phyloP scores from a whole-genome alignment of 1,140 invertebrate genomes.

The Whitmania pigra region DNA sequence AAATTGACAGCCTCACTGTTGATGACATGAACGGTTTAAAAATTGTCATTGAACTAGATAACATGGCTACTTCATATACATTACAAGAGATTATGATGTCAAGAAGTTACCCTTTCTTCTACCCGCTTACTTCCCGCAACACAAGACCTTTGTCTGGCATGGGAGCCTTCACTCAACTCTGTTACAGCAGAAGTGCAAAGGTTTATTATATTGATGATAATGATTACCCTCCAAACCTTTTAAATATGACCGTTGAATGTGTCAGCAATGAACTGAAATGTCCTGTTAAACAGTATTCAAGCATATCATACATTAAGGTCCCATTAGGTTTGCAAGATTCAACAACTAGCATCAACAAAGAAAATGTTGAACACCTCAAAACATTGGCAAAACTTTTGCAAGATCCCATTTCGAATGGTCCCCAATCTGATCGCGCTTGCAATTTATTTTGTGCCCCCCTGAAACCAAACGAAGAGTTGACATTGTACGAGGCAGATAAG shows the following conservation, averaged over 20 bases:
- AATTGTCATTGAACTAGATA: slow-evolving; percentile 18
- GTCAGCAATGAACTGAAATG: slow-evolving; percentile 16
- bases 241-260: slow-evolving; percentile 21
- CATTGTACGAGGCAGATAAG: background rate
- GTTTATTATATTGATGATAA: slow-evolving; percentile 18
- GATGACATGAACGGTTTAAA: slow-evolving; percentile 13
- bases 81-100: slow-evolving; percentile 19
- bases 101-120: slow-evolving; percentile 19
- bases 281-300: slow-evolving; percentile 21
- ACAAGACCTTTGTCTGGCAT: slow-evolving; percentile 21
- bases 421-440: slow-evolving; percentile 15
- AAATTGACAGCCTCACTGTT: slow-evolving; percentile 14
- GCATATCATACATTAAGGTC: slow-evolving; percentile 22
- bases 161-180: slow-evolving; percentile 21
- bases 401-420: slow-evolving; percentile 17
- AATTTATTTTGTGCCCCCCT: slow-evolving; percentile 5
- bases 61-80: slow-evolving; percentile 6
- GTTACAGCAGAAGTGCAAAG: slow-evolving; percentile 14
- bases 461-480: background rate
- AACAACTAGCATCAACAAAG: slow-evolving; percentile 2
- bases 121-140: slow-evolving; percentile 21
- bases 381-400: slow-evolving; percentile 10
- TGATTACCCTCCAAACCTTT: slow-evolving; percentile 18
- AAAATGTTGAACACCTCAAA: background rate
- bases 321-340: slow-evolving; percentile 12